phyloP scores from a whole-genome alignment of 2,888 invertebrate genomes.

The Drosophila greeni region DNA sequence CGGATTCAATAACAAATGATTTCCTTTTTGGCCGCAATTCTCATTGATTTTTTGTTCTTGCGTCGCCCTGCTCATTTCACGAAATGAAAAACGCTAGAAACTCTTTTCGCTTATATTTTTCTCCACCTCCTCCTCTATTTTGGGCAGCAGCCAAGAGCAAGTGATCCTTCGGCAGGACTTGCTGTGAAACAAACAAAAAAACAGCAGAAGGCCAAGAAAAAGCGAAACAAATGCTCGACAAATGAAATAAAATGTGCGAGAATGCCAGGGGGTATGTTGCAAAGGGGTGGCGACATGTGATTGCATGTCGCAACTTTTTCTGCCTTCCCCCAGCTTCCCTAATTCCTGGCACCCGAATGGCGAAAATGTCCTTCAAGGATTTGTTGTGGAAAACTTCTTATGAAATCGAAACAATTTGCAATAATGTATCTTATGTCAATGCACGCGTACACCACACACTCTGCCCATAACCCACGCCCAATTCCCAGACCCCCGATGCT shows the following conservation, averaged over 20 bases:
- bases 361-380: constrained; percentile 47
- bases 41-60: constrained; percentile 58
- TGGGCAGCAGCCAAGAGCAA: constrained; percentile 60
- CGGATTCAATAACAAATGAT: constrained; percentile 66
- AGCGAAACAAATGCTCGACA: constrained; percentile 64
- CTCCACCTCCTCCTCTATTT: constrained; percentile 10
- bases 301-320: constrained; percentile 54
- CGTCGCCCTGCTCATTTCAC: constrained; percentile 57
- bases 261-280: neutral
- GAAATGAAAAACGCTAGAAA: constrained; percentile 55
- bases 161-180: constrained; percentile 32
- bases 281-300: constrained; percentile 34
- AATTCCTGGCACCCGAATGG: constrained; percentile 32
- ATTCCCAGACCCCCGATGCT: constrained; percentile 1
- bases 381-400: constrained; percentile 62
- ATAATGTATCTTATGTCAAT: constrained; percentile 73
- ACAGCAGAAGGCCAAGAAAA: constrained; percentile 2
- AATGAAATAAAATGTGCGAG: constrained; percentile 60
- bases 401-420: constrained; percentile 74
- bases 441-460: constrained; percentile 53
- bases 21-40: constrained; percentile 61
- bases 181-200: constrained; percentile 6
- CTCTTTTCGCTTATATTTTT: constrained; percentile 26
- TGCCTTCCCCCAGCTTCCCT: constrained; percentile 1
- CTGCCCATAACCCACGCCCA: constrained; percentile 1